Percentiles rank a stretch among this genome's conserved stretches.
These are phyloP conservation scores for Punctoribates punctum DNA, from an alignment of 2,888 invertebrate species.

Conservation along the genomic window DNA sequence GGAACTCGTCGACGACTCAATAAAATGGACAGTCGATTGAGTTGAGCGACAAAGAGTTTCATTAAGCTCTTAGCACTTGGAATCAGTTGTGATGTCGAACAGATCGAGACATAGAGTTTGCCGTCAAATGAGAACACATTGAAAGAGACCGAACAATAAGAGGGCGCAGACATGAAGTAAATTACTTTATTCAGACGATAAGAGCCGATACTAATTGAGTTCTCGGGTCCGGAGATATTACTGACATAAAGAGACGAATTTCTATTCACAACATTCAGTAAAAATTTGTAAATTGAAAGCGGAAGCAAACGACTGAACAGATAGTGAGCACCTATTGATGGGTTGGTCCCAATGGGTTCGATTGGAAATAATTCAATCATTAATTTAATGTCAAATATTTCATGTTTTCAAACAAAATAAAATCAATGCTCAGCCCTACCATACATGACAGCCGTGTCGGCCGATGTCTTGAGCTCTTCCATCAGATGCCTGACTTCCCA, in stretches of 20 bases:
- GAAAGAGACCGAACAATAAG: slow-evolving; percentile 56
- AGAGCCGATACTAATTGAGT: slow-evolving; percentile 55
- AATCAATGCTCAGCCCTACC: slow-evolving; percentile 43
- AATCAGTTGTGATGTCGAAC: slow-evolving; percentile 50
- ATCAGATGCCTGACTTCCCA: slow-evolving; percentile 59
- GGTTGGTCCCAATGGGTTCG: neutral
- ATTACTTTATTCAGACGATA: slow-evolving; percentile 49
- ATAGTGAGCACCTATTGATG: slow-evolving; percentile 50
- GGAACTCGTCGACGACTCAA: slow-evolving; percentile 48
- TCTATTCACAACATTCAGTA: slow-evolving; percentile 51
- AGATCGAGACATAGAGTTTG: slow-evolving; percentile 57
- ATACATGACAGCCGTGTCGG: slow-evolving; percentile 58
- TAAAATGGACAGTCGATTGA: slow-evolving; percentile 44
- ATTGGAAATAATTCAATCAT: neutral
- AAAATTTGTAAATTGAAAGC: slow-evolving; percentile 50
- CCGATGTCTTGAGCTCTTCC: slow-evolving; percentile 57
- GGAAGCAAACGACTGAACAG: slow-evolving; percentile 55
- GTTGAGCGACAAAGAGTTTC: slow-evolving; percentile 40
- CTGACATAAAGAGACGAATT: slow-evolving; percentile 54
- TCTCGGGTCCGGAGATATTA: slow-evolving; percentile 58
- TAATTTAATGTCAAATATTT: neutral
- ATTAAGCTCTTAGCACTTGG: slow-evolving; percentile 35
- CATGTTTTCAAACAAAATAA: neutral
- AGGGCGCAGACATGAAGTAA: slow-evolving; percentile 57
- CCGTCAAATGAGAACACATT: slow-evolving; percentile 59